phyloP scores from a whole-genome alignment of 2,797 vertebrate genomes.

The Scomberomorus guttatus region DNA sequence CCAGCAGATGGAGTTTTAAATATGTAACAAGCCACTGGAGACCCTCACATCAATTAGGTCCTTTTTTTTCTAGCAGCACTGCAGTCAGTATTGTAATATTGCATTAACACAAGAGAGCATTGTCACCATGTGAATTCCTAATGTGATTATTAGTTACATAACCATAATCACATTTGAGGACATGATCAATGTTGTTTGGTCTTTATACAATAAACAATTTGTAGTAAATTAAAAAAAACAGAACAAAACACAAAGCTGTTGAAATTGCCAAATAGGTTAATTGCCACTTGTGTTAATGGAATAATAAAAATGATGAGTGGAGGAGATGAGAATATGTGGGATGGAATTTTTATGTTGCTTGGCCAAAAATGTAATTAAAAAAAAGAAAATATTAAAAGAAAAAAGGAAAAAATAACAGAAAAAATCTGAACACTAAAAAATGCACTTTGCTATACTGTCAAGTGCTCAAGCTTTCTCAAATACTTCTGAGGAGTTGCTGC shows the following conservation, averaged over 20 bases:
- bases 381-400: background rate
- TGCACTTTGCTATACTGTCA: too few species aligned
- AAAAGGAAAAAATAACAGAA: too few species aligned
- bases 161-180: background rate
- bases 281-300: too few species aligned
- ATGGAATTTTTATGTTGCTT: background rate
- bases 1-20: slow-evolving; percentile 61
- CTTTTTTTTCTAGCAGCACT: background rate
- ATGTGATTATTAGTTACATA: background rate
- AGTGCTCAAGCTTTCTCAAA: background rate
- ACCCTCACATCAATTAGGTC: slow-evolving; percentile 35
- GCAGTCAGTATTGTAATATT: background rate
- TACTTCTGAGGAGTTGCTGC: background rate
- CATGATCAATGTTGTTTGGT: background rate
- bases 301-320: background rate
- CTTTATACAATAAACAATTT: background rate
- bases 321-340: background rate
- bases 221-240: background rate
- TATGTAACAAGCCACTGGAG: slow-evolving; percentile 47
- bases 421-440: background rate
- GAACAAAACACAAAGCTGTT: background rate
- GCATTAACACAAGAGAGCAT: background rate
- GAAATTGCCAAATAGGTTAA: background rate
- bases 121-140: background rate
- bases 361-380: background rate